Evolutionary conservation across 2,888 invertebrate genomes (phyloP).

Genomic region (Dorcus hopei): DNA sequence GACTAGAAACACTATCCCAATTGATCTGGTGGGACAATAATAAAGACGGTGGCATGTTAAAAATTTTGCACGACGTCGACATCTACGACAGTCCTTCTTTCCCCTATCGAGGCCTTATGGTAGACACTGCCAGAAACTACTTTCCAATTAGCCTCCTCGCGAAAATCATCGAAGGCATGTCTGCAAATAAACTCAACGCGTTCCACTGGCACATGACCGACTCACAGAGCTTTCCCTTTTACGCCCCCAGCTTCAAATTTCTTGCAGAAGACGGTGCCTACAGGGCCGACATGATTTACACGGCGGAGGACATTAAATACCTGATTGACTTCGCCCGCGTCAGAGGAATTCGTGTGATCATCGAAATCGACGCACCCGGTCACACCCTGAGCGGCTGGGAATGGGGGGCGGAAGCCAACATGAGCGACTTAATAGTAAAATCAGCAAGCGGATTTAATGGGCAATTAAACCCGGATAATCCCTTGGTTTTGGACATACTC

Average conservation of each 20-base stretch:
- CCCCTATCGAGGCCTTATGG: slow-evolving; percentile 75
- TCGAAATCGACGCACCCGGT: slow-evolving; percentile 87
- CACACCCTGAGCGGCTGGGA: slow-evolving; percentile 83
- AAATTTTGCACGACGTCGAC: slow-evolving; percentile 60
- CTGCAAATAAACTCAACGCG: slow-evolving; percentile 75
- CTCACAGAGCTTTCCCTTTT: slow-evolving; percentile 85
- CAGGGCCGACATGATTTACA: slow-evolving; percentile 65
- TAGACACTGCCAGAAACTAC: slow-evolving; percentile 88
- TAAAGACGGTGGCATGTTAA: slow-evolving; percentile 54
- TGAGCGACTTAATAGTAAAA: slow-evolving; percentile 70
- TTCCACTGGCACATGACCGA: slow-evolving; percentile 88
- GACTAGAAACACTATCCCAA: slow-evolving; percentile 70
- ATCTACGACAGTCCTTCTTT: slow-evolving; percentile 74
- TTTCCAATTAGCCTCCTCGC: slow-evolving; percentile 67
- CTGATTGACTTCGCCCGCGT: slow-evolving; percentile 70
- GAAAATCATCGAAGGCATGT: slow-evolving; percentile 56
- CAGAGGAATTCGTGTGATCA: slow-evolving; percentile 77
- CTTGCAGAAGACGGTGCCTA: slow-evolving; percentile 80
- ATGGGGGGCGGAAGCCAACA: slow-evolving; percentile 58
- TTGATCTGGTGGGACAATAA: slow-evolving; percentile 69
- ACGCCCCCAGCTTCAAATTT: slow-evolving; percentile 67
- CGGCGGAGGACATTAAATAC: slow-evolving; percentile 63
- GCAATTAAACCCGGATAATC: slow-evolving; percentile 75
- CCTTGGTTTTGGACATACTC: slow-evolving; percentile 64
- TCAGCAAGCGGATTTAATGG: slow-evolving; percentile 74